Base-by-base conservation (phyloP, 2,113 vertebrate genomes). In the Petrocephalus zakoni region DNA sequence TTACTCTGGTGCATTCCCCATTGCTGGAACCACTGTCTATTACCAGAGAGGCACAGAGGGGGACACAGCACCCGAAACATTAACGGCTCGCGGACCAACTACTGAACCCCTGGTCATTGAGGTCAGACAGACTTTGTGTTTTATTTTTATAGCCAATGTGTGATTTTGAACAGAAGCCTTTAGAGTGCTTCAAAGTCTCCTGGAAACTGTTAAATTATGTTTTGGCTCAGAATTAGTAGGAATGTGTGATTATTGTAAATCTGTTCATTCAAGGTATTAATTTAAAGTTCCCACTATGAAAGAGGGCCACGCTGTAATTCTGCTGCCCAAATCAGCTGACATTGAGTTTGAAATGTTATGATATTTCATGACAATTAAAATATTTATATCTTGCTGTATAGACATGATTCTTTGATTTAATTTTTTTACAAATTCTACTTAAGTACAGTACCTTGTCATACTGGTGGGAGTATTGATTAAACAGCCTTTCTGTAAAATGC, bases 81-180 rank as follows among this genome's bases (percentile, higher is more conserved):
- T 99, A 88, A 94, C 94, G 0, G 97, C 97, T 68, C 96, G 93
- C 0, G 98, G 98, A 0, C 98, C 98, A 11, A 99, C 96, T 88
- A 98, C 98, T 0, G 98, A 99, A 53, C 98, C 98, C 0, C 95
- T 99, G 0, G 29, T 99, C 89, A 95, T 99, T 1, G 98, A 99
- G 96, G 98, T 99, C 91, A 95, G 89, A 87, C 2, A 51, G 49
- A 34, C 19, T 22, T 75, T 87, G 34, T 21, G 17, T 15, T n/a
- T 85, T n/a, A n/a, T n/a, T 25, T 47, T 82, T 22, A 21, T 8
- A 17, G 37, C 6, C 17, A 22, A 47, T 49, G 46, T 83, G 81
- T 83, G 46, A 21, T 49, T 78, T 42, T 78, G 72, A 78, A 8
- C 46, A 49, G 21, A 49, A 47, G 21, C n/a, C 21, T 46, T 10